A percentile compares a stretch with the other conserved stretches of the same genome.
phyloP scores from a whole-genome alignment of 1,140 invertebrate genomes.

The honey bee (Apis mellifera) region Amel_HAv3.1 CM009934.2:10666501-10667000 shows the following conservation, averaged over 20 bases:
- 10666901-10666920: slow-evolving; percentile 41
- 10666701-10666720: neutral
- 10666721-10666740: neutral
- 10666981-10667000: slow-evolving; percentile 26
- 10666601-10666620: too few relatives aligned
- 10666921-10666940: neutral
- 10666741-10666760: neutral
- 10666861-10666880: slow-evolving; percentile 27
- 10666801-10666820: slow-evolving; percentile 40
- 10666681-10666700: too few relatives aligned
- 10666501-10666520: slow-evolving; percentile 60
- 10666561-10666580: slow-evolving; percentile 2
- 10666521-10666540: slow-evolving; percentile 37
- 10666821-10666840: slow-evolving; percentile 38
- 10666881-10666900: slow-evolving; percentile 40
- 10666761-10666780: slow-evolving; percentile 15
- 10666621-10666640: too few relatives aligned
- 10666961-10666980: slow-evolving; percentile 19
- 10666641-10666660: too few relatives aligned
- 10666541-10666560: slow-evolving; percentile 14
- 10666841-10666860: slow-evolving; percentile 26
- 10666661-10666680: too few relatives aligned
- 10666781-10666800: neutral
- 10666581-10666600: too few relatives aligned
- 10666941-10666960: slow-evolving; percentile 29